These are phyloP conservation scores for Cephus runcator DNA, from an alignment of 2,888 invertebrate species.

Conservation along the genomic window DNA sequence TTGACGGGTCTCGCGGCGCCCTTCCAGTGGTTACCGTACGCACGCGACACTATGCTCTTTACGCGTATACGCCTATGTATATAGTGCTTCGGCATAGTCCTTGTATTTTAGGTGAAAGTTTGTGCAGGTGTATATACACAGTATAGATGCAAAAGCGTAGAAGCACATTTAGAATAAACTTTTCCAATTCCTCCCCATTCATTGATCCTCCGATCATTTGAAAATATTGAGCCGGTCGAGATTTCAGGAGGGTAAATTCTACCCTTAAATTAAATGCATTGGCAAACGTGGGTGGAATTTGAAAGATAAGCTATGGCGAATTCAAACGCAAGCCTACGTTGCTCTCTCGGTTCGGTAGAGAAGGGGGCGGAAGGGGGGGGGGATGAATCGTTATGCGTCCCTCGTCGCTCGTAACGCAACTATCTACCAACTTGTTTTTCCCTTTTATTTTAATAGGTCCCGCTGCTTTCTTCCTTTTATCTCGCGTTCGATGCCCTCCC, in stretches of 20 bases:
- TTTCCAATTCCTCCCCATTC: not conserved
- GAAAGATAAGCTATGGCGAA: constrained; percentile 55
- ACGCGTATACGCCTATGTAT: not conserved
- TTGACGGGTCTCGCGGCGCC: not conserved
- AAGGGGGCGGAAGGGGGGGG: not conserved
- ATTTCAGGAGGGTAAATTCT: not conserved
- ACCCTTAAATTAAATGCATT: constrained; percentile 1
- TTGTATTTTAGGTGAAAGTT: too few relatives aligned
- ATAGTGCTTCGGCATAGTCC: too few relatives aligned
- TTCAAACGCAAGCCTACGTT: not conserved
- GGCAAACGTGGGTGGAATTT: constrained; percentile 48
- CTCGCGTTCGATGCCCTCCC: constrained; percentile 52
- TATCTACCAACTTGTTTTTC: constrained; percentile 63
- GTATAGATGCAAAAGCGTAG: not conserved
- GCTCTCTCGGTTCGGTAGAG: not conserved
- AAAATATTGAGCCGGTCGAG: not conserved
- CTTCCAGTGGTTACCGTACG: not conserved
- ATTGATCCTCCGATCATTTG: not conserved
- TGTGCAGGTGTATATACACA: too few relatives aligned
- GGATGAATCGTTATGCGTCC: constrained; percentile 57
- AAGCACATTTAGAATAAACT: not conserved
- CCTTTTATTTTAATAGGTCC: constrained; percentile 58
- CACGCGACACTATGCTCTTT: not conserved
- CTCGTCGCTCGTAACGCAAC: constrained; percentile 61
- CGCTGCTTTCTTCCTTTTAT: constrained; percentile 42